phyloP scores from a whole-genome alignment of 1,140 invertebrate species.

The Diuraphis noxia region DNA sequence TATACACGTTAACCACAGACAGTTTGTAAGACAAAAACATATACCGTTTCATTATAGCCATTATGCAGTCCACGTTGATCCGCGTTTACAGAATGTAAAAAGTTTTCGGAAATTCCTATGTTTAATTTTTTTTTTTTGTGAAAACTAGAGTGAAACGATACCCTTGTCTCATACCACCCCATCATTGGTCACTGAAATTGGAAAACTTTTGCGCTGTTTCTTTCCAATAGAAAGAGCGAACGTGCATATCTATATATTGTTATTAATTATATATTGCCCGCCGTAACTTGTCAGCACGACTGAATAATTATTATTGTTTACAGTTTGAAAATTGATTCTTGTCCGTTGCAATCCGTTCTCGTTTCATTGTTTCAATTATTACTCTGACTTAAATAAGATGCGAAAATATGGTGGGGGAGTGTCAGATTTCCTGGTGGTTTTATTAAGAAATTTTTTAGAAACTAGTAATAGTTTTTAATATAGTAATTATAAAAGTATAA shows the following conservation, averaged over 20 bases:
- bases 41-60: background rate
- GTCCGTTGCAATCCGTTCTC: background rate
- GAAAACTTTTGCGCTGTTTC: background rate
- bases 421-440: too few species aligned
- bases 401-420: background rate
- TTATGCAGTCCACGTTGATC: background rate
- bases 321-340: background rate
- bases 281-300: background rate
- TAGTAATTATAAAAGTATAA: too few species aligned
- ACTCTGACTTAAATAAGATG: background rate
- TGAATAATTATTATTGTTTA: conserved; percentile 6
- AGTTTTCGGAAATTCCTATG: background rate
- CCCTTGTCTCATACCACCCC: too few species aligned
- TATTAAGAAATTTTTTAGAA: too few species aligned
- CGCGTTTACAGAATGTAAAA: background rate
- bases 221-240: background rate
- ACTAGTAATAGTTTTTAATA: too few species aligned
- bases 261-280: background rate
- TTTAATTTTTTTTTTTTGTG: background rate
- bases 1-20: background rate
- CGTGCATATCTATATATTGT: background rate
- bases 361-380: background rate
- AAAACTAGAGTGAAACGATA: background rate
- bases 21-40: background rate
- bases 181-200: background rate